A percentile compares a stretch with the other conserved stretches of the same genome.
Conservation (phyloP, 2,888 invertebrate genomes). For the Cheilosia impressa region DNA sequence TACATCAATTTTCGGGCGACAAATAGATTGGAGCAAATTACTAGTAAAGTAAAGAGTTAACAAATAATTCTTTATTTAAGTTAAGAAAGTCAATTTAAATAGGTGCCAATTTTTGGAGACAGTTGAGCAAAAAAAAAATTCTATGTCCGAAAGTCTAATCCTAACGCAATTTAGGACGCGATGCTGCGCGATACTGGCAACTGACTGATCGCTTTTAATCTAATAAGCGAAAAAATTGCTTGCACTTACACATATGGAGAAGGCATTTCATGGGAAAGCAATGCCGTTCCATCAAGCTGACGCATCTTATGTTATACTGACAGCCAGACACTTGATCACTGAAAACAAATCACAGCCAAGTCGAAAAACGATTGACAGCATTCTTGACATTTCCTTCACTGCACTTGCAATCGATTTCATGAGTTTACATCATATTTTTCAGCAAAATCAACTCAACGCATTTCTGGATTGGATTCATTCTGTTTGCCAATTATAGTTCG, state of each 20-base stretch:
- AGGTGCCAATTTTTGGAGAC: too few species aligned
- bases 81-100: too few species aligned
- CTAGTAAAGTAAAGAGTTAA: too few species aligned
- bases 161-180: too few species aligned
- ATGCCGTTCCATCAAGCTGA: background rate
- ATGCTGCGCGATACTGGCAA: too few species aligned
- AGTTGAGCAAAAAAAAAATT: too few species aligned
- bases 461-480: background rate
- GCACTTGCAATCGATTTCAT: background rate
- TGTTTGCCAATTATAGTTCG: slow-evolving; percentile 1
- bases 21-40: too few species aligned
- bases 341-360: background rate
- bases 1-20: too few species aligned
- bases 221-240: background rate
- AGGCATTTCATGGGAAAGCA: background rate
- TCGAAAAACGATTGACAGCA: slow-evolving; percentile 4
- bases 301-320: background rate
- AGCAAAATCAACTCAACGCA: background rate
- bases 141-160: too few species aligned
- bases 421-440: slow-evolving; percentile 21
- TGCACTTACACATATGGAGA: background rate
- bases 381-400: background rate
- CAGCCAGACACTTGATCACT: background rate
- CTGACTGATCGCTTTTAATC: background rate
- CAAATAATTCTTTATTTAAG: too few species aligned